Evolutionary conservation across 92 coral and sea anemone genomes (phyloP), one percentile per base, ranked within the genome.

Genomic region (Virgularia gustaviana): DNA sequence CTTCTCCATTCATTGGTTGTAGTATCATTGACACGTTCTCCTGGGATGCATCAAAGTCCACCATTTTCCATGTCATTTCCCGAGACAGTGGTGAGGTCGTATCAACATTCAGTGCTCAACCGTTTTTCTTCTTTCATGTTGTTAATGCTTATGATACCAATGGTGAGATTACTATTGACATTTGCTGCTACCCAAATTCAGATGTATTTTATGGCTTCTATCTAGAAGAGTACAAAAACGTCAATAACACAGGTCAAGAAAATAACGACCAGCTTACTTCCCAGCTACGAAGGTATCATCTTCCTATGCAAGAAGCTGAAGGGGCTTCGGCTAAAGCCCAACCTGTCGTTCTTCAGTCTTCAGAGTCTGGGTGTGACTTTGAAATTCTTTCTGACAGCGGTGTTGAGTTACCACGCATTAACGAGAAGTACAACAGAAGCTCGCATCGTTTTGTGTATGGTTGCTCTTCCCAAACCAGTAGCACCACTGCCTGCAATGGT

Each of bases 91-190:
- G 90, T 34, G 64, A 71, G 20, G 73, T 30, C 3, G 63, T 89
- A 18, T 84, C 82, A 19, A 65, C 63, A 56, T 80, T 79, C 73
- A 77, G 84, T 29, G 78, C 85, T 12, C 78, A 80, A n/a, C 89
- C 90, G 0, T 79, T 86, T 49, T 81, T 89, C 27, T 59, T 75
- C 44, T 89, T 89, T 53, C 96, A 89, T 71, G 89, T 80, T 57
- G 62, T 89, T 27, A 89, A 89, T 70, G 91, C 91, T 4, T 87
- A 77, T 78, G 96, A 89, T 51, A 54, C 73, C 27, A 79, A 81
- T 11, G 80, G 77, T 13, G 75, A 78, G 41, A 83, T 89, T 24
- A 71, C 67, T 31, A 43, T 89, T 0, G 91, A 86, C 51, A 49
- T 82, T 27, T 86, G 88, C 62, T 86, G 86, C 18, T 89, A 86